Base-by-base conservation (phyloP, 2,113 vertebrate species). In the Ptychochromis oligacanthus region DNA sequence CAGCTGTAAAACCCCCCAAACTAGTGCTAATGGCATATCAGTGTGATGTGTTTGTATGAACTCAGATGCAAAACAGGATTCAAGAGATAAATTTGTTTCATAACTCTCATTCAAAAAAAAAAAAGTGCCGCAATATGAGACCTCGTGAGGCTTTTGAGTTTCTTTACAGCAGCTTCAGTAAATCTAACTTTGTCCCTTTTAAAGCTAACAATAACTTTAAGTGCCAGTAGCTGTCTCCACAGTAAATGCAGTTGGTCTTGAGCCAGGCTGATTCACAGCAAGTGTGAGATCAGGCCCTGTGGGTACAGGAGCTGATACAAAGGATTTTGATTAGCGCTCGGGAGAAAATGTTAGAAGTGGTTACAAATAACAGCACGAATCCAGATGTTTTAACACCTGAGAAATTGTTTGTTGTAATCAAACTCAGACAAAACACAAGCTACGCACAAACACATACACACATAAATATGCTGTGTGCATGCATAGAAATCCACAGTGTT, bases 161-260 rank as follows among this genome's bases (percentile, higher is more conserved):
- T 65, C 28, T 20, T 38, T 36, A 26, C 36, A 75, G 22, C 72
- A 72, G 40, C 58, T 55, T 80, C 77, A 76, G 60, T 88, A 67
- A 87, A 83, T 87, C 74, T 79, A n/a, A 38, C 11, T 28, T 61
- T 75, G 64, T 58, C 65, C 12, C 28, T 36, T 56, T 85, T 34
- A 75, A 77, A 89, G 57, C 75, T 67, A 83, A 88, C 83, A 87
- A 79, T 88, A 89, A 83, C 28, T 80, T 65, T 83, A 86, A 89
- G 76, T 87, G 83, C 55, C 75, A 86, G 80, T 49, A 60, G 80
- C 75, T 77, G 62, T 79, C 77, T 72, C 24, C 57, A 70, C 75
- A 58, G 55, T 75, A 86, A 91, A 90, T 79, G 77, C 62, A 80
- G 82, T 82, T 89, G 83, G 67, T 77, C 65, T 76, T 15, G 49